Evolutionary conservation across 2,113 vertebrate species (phyloP).

Genomic region (Sialia sialis): DNA sequence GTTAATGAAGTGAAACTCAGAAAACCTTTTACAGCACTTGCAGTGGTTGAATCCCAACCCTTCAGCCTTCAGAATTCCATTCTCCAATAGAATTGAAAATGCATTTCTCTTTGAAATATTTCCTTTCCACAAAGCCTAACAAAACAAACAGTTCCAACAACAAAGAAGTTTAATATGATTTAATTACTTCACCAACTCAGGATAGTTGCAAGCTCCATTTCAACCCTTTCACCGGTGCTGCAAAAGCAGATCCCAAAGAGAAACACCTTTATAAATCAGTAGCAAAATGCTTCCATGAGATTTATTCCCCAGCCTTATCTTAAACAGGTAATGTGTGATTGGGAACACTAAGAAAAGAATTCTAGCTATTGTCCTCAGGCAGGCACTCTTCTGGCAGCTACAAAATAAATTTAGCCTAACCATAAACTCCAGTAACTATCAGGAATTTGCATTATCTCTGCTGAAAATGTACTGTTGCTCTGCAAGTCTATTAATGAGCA

Average conservation of each 20-base stretch:
- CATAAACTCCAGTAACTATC: not conserved
- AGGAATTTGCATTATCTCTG: not conserved
- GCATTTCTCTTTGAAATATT: not conserved
- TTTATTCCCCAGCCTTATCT: not conserved
- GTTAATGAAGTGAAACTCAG: not conserved
- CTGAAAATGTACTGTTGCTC: not conserved
- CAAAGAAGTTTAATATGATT: not conserved
- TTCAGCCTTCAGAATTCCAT: not conserved
- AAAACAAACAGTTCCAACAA: not conserved
- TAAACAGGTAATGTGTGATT: not conserved
- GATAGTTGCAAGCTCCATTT: not conserved
- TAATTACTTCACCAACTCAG: not conserved
- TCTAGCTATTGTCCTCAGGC: not conserved
- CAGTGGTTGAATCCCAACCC: not conserved
- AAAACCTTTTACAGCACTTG: not conserved
- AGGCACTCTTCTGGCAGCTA: not conserved
- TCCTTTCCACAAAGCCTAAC: not conserved
- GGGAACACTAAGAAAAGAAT: not conserved
- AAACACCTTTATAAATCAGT: not conserved
- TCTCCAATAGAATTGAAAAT: not conserved
- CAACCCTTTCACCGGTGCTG: not conserved
- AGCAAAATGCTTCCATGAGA: not conserved
- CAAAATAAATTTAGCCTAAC: not conserved
- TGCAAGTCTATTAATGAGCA: not conserved
- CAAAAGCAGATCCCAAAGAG: not conserved